Base-by-base conservation (phyloP, 2,797 vertebrate species). In the Sebastes iracundus region DNA sequence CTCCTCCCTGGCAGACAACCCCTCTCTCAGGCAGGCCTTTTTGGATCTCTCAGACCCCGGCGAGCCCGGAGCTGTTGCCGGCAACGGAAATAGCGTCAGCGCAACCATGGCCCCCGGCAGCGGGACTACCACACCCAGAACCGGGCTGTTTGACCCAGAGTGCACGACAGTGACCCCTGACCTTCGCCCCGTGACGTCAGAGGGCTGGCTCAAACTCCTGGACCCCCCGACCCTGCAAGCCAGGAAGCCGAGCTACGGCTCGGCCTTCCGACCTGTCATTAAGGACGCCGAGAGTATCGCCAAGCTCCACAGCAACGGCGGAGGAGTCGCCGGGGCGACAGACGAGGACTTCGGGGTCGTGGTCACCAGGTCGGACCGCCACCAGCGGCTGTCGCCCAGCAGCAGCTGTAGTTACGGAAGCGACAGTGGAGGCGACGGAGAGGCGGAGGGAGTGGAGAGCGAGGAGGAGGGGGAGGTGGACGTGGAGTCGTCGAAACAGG, bases 241-340 rank as follows among this genome's bases (percentile, higher is more conserved):
- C 66, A 96, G 95, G 52, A 97, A 95, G 74, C 91, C 90, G 7
- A 95, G 94, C 83, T 99, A 99, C 68, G 97, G 98, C 74, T 99
- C 98, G 0, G 98, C 98, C 65, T 99, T 99, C 93, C 96, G 98
- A 4, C 98, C 98, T 0, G 98, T 99, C 69, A 93, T 98, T 28
- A 98, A 99, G 83, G 98, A 99, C 61, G 85, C 96, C 0, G 98
- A 98, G 79, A 98, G 97, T 93, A 94, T 99, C 28, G 97, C 97
- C 79, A 99, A 99, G 92, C 96, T 99, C 75, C 98, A 99, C 68
- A 87, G 95, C 80, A 94, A 85, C 49, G 68, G 84, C 0, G 86
- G 77, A 60, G 88, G 83, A 58, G 86, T 80, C 49, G 22, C 70
- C 1, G 90, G 83, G 22, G 67, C 80, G 13, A 60, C 79, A 7